A percentile compares a stretch with the other conserved stretches of the same genome.
Evolutionary conservation across 2,797 vertebrate genomes (phyloP).

Genomic region (Corythornis leucogaster): DNA sequence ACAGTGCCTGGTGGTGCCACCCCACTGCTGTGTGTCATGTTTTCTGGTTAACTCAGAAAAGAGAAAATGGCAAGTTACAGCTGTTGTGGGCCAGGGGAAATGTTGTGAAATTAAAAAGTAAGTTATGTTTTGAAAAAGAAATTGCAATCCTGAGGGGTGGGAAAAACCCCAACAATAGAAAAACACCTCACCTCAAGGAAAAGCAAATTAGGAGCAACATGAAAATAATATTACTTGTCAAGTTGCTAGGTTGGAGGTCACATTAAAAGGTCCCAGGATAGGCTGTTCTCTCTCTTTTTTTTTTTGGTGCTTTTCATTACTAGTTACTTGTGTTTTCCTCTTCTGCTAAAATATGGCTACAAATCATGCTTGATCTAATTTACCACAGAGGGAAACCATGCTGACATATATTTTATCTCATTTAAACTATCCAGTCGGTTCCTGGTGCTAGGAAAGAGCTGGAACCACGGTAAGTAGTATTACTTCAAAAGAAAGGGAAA

Average conservation of each 20-base stretch:
- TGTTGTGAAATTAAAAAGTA: slow-evolving; percentile 21
- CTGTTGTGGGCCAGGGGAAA: not conserved
- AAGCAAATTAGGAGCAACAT: not conserved
- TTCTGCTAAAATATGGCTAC: not conserved
- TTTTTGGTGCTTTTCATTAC: not conserved
- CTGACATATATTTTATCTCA: not conserved
- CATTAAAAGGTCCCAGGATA: not conserved
- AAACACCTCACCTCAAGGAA: not conserved
- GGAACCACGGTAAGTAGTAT: not conserved
- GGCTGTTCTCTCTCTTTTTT: not conserved
- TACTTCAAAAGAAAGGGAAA: slow-evolving; percentile 4
- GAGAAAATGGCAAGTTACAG: not conserved
- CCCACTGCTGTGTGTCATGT: not conserved
- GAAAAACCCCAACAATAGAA: not conserved
- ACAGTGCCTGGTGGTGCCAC: not conserved
- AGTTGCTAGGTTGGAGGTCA: not conserved
- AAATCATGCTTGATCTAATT: not conserved
- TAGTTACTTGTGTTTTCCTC: not conserved
- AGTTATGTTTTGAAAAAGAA: not conserved
- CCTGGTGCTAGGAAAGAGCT: not conserved
- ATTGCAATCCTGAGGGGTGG: not conserved
- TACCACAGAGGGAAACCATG: not conserved
- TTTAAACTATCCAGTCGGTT: not conserved
- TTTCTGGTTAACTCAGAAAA: not conserved
- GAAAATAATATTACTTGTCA: not conserved